phyloP scores from a whole-genome alignment of 2,888 invertebrate genomes.

The Nephrocerus scutellatus region DNA sequence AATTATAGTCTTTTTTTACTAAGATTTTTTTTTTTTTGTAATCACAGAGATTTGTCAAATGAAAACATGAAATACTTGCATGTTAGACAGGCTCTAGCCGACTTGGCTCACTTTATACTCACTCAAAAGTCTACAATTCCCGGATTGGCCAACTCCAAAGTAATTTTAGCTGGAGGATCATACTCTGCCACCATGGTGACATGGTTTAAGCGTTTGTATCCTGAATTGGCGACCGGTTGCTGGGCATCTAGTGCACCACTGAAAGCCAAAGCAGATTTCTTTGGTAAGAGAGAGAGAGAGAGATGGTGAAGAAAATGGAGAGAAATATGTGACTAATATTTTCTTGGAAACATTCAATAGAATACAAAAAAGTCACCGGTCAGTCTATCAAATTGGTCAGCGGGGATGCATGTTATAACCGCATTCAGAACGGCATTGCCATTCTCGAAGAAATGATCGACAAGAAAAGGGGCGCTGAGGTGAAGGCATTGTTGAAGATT shows the following conservation, averaged over 20 bases:
- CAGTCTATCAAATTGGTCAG: constrained; percentile 34
- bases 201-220: constrained; percentile 60
- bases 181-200: constrained; percentile 62
- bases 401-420: constrained; percentile 38
- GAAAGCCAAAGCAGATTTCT: constrained; percentile 55
- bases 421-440: constrained; percentile 38
- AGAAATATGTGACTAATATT: background rate
- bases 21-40: background rate
- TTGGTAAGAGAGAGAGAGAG: constrained; percentile 22
- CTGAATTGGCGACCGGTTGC: constrained; percentile 54
- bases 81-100: constrained; percentile 60
- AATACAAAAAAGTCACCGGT: constrained; percentile 44
- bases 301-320: background rate
- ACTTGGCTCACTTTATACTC: constrained; percentile 57
- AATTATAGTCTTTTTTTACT: background rate
- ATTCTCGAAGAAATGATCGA: constrained; percentile 36
- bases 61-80: constrained; percentile 55
- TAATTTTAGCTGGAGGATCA: constrained; percentile 57
- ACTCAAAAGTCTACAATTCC: constrained; percentile 41
- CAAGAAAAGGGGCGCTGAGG: constrained; percentile 31
- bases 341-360: constrained; percentile 16
- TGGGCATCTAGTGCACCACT: constrained; percentile 62
- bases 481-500: constrained; percentile 36
- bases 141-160: constrained; percentile 42
- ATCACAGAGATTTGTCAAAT: constrained; percentile 20